These are phyloP conservation scores for Callyntrura guangdongensis DNA, from an alignment of 2,888 invertebrate species.

Conservation along the genomic window DNA sequence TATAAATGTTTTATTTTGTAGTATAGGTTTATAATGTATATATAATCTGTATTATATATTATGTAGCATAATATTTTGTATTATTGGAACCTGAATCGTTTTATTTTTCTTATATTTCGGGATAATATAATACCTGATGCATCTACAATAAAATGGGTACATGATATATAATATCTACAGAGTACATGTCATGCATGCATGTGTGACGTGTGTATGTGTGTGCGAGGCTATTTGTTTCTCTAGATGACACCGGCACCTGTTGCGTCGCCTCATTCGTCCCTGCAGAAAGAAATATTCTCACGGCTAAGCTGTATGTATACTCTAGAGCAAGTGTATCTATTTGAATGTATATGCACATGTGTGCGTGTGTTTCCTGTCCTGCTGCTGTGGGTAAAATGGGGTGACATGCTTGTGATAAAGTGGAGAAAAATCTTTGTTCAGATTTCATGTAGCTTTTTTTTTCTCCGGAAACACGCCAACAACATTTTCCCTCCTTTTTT, in stretches of 20 bases:
- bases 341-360: too few relatives aligned
- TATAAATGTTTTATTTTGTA: neutral
- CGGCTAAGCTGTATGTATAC: neutral
- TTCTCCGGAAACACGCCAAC: too few relatives aligned
- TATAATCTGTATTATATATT: neutral
- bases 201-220: neutral
- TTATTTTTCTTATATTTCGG: constrained; percentile 11
- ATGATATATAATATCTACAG: neutral
- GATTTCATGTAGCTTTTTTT: too few relatives aligned
- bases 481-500: too few relatives aligned
- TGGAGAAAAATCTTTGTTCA: too few relatives aligned
- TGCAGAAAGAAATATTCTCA: neutral
- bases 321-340: neutral
- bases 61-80: constrained; percentile 7
- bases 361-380: too few relatives aligned
- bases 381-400: too few relatives aligned
- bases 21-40: neutral
- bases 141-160: neutral
- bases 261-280: constrained; percentile 17
- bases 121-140: constrained; percentile 29
- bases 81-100: constrained; percentile 35
- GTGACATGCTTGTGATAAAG: too few relatives aligned
- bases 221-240: neutral
- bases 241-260: constrained; percentile 53
- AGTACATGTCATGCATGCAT: neutral